phyloP scores from a whole-genome alignment of 2,888 invertebrate species.

The Brenthis hecate region DNA sequence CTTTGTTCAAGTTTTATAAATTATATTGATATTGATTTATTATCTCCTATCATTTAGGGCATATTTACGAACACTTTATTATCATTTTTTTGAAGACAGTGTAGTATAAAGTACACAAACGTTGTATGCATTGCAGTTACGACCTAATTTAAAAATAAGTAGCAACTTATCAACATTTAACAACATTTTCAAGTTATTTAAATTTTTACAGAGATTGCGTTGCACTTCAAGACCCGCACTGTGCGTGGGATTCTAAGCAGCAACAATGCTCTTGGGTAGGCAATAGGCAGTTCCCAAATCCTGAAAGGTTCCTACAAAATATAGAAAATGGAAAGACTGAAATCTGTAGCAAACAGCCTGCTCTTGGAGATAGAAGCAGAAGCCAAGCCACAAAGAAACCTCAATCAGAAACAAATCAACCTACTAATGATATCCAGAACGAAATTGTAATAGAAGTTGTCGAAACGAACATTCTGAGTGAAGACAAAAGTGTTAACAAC shows the following conservation, averaged over 20 bases:
- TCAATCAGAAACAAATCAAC: conserved; percentile 75
- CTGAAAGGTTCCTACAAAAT: conserved; percentile 87
- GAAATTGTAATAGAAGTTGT: conserved; percentile 86
- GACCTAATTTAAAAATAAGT: no score
- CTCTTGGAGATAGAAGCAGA: conserved; percentile 69
- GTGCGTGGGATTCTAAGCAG: conserved; percentile 94
- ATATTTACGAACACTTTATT: conserved; percentile 7
- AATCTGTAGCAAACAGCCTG: conserved; percentile 77
- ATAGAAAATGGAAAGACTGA: conserved; percentile 86
- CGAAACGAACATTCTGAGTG: conserved; percentile 83
- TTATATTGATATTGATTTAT: neutral
- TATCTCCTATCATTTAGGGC: conserved; percentile 10
- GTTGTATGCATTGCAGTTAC: no score
- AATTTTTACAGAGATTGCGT: conserved; percentile 90
- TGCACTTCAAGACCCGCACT: conserved; percentile 97
- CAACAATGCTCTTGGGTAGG: conserved; percentile 83
- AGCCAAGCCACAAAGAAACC: conserved; percentile 76
- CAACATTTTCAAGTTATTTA: conserved; percentile 34
- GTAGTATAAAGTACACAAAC: neutral
- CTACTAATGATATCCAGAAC: conserved; percentile 83
- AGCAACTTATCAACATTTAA: no score
- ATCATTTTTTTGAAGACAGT: neutral
- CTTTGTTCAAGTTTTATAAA: neutral
- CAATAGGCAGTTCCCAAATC: conserved; percentile 82
- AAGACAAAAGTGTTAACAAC: conserved; percentile 76